A percentile compares a stretch with the other conserved stretches of the same genome.
These are phyloP conservation scores for Drosophila varians DNA, from an alignment of 1,140 invertebrate genomes.

Conservation along the genomic window DNA sequence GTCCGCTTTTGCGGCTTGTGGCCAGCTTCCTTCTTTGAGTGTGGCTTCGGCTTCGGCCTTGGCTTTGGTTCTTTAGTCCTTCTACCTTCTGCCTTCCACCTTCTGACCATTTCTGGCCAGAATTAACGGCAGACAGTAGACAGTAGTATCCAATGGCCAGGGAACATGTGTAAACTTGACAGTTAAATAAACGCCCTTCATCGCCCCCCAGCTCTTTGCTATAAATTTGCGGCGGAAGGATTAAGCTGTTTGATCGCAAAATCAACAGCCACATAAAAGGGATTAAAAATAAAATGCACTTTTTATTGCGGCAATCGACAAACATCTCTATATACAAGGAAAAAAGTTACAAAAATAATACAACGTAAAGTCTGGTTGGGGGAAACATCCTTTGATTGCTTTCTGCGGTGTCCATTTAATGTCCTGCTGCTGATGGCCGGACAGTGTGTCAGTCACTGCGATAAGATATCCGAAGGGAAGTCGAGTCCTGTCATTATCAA, in stretches of 20 bases:
- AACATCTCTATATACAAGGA: conserved; percentile 31
- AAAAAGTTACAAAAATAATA: not conserved
- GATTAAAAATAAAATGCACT: conserved; percentile 71
- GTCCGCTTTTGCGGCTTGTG: conserved; percentile 66
- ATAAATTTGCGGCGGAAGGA: conserved; percentile 73
- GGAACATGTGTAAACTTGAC: conserved; percentile 71
- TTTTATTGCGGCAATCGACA: conserved; percentile 31
- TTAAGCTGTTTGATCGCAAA: conserved; percentile 79
- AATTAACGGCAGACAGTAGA: conserved; percentile 21
- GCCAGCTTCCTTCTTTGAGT: conserved; percentile 21
- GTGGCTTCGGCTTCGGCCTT: not conserved
- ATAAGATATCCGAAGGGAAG: conserved; percentile 32
- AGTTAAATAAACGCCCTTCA: conserved; percentile 61
- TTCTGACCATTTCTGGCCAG: not conserved
- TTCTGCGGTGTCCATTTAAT: conserved; percentile 76
- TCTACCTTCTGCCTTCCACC: not conserved
- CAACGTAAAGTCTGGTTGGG: not conserved
- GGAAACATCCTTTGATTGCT: conserved; percentile 60
- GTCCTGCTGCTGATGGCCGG: conserved; percentile 42
- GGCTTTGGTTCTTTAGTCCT: not conserved
- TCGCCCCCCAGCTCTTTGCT: conserved; percentile 10
- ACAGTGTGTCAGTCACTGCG: conserved; percentile 26
- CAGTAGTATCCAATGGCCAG: not conserved
- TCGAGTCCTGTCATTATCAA: not conserved
- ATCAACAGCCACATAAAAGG: conserved; percentile 75